phyloP scores from a whole-genome alignment of 2,888 invertebrate species.

The Pyrgus malvae region DNA sequence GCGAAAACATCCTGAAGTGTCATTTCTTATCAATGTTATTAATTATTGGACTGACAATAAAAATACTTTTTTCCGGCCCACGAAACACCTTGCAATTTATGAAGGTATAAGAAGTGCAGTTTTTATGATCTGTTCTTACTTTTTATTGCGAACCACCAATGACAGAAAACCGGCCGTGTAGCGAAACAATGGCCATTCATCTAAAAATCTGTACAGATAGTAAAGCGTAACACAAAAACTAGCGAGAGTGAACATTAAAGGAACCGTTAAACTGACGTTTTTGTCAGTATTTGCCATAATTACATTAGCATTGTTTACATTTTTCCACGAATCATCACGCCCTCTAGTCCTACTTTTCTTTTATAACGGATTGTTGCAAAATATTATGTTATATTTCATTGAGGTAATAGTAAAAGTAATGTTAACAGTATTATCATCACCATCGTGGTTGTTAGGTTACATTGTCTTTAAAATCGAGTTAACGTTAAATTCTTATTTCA shows the following conservation, averaged over 20 bases:
- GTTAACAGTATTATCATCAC: no score
- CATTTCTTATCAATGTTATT: no score
- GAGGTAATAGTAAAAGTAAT: no score
- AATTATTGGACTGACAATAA: no score
- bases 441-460: no score
- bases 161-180: not conserved
- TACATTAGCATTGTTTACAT: constrained; percentile 10
- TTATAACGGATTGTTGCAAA: not conserved
- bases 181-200: constrained; percentile 5
- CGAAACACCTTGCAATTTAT: no score
- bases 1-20: no score
- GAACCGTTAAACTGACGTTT: constrained; percentile 19
- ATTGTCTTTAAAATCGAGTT: no score
- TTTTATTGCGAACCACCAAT: not conserved
- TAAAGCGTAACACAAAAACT: constrained; percentile 1
- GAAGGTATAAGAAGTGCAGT: no score
- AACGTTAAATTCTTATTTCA: no score
- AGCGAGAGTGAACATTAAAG: constrained; percentile 22
- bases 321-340: constrained; percentile 16
- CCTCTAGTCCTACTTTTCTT: not conserved
- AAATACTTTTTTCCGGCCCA: no score
- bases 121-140: no score
- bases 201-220: not conserved
- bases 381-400: not conserved
- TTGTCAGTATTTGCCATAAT: constrained; percentile 5